Percentiles rank a stretch among this genome's conserved stretches.
Conservation (phyloP, 2,888 invertebrate genomes). For the Polyploca ridens region DNA sequence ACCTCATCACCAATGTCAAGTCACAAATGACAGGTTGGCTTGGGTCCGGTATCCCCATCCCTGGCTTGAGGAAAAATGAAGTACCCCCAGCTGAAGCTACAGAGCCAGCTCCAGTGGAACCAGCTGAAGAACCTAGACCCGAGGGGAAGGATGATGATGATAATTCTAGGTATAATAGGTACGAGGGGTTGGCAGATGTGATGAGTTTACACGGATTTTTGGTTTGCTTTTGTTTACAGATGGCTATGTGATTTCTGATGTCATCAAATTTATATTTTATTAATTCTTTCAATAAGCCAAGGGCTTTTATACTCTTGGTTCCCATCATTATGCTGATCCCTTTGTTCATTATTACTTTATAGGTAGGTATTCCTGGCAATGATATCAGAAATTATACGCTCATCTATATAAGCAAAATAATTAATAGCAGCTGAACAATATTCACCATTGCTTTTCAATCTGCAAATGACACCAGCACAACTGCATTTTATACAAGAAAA, state of each 20-base stretch:
- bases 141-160: conserved; percentile 91
- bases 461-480: conserved; percentile 25
- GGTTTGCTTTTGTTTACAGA: conserved; percentile 36
- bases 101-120: conserved; percentile 71
- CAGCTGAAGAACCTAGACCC: conserved; percentile 69
- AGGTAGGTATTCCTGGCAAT: neutral
- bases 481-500: conserved; percentile 29
- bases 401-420: too few relatives aligned
- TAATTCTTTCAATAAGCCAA: too few relatives aligned
- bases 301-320: too few relatives aligned
- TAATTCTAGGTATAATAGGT: conserved; percentile 93
- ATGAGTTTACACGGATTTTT: conserved; percentile 69
- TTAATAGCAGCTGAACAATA: neutral
- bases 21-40: conserved; percentile 94
- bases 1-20: conserved; percentile 94
- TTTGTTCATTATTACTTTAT: too few relatives aligned
- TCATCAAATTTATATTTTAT: neutral
- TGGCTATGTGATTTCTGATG: conserved; percentile 29
- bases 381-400: neutral
- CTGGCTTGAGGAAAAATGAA: conserved; percentile 89
- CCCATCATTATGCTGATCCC: too few relatives aligned
- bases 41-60: conserved; percentile 90
- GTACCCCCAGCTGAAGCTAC: conserved; percentile 77
- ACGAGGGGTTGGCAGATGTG: conserved; percentile 85
- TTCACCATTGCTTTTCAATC: conserved; percentile 28